Conservation (phyloP, 2,797 vertebrate genomes). For the Menidia menidia region DNA sequence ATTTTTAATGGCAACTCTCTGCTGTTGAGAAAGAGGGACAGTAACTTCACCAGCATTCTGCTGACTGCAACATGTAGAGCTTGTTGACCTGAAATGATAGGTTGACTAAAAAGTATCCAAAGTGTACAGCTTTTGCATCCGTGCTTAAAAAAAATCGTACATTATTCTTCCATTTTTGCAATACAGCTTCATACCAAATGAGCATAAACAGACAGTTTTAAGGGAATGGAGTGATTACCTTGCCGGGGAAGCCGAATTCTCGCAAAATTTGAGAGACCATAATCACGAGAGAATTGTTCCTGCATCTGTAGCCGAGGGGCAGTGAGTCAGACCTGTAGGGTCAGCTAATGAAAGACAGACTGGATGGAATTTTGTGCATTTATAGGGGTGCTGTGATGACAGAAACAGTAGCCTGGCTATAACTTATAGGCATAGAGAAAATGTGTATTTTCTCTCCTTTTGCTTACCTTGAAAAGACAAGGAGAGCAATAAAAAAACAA, state of each 20-base stretch:
- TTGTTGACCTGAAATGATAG: conserved; percentile 17
- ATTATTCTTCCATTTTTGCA: background rate
- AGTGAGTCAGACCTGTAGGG: background rate
- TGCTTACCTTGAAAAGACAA: too few relatives aligned
- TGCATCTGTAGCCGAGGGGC: background rate
- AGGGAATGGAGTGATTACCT: too few relatives aligned
- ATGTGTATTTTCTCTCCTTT: too few relatives aligned
- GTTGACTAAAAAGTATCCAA: background rate
- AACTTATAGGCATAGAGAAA: too few relatives aligned
- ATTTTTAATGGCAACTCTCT: conserved; percentile 71
- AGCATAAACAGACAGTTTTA: too few relatives aligned
- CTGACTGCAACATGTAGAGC: conserved; percentile 36
- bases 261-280: too few relatives aligned
- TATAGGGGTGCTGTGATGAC: too few relatives aligned
- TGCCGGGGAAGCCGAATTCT: too few relatives aligned
- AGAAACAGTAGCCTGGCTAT: too few relatives aligned
- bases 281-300: background rate
- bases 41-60: conserved; percentile 13
- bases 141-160: background rate
- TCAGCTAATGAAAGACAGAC: background rate
- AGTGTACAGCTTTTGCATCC: background rate
- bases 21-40: conserved; percentile 18
- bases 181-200: background rate
- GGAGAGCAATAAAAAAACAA: too few relatives aligned
- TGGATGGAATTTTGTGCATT: too few relatives aligned